A percentile compares a stretch with the other conserved stretches of the same genome.
phyloP scores from a whole-genome alignment of 2,113 vertebrate species.

The Anolis carolinensis region DNA sequence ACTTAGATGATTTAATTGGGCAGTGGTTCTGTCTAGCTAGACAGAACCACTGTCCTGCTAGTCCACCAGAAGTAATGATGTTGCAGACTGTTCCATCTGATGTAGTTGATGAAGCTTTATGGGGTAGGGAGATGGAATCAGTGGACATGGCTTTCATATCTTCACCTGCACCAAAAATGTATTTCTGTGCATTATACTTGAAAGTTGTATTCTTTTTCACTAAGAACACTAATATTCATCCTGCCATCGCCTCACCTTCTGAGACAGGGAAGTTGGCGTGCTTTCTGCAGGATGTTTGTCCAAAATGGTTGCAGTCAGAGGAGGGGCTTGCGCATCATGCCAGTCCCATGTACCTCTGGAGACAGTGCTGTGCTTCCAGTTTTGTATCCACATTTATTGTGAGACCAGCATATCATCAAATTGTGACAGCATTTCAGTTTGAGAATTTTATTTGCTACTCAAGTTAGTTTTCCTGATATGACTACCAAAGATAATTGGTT shows the following conservation, averaged over 20 bases:
- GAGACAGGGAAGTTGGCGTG: not conserved
- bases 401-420: not conserved
- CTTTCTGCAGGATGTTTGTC: not conserved
- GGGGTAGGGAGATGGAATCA: not conserved
- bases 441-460: constrained; percentile 29
- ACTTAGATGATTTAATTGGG: not conserved
- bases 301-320: not conserved
- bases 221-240: not conserved
- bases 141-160: not conserved
- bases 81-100: not conserved
- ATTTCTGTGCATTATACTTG: no score
- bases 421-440: constrained; percentile 20
- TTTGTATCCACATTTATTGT: not conserved
- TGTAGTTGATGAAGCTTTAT: not conserved
- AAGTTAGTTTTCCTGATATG: constrained; percentile 48
- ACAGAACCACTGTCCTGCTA: not conserved
- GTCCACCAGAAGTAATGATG: not conserved
- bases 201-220: not conserved
- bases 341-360: not conserved
- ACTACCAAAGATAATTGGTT: constrained; percentile 73
- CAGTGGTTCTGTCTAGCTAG: constrained; percentile 19
- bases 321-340: not conserved
- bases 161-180: not conserved
- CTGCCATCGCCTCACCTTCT: not conserved
- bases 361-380: not conserved